Evolutionary conservation across 2,797 vertebrate genomes (phyloP).

Genomic region (Falco peregrinus): DNA sequence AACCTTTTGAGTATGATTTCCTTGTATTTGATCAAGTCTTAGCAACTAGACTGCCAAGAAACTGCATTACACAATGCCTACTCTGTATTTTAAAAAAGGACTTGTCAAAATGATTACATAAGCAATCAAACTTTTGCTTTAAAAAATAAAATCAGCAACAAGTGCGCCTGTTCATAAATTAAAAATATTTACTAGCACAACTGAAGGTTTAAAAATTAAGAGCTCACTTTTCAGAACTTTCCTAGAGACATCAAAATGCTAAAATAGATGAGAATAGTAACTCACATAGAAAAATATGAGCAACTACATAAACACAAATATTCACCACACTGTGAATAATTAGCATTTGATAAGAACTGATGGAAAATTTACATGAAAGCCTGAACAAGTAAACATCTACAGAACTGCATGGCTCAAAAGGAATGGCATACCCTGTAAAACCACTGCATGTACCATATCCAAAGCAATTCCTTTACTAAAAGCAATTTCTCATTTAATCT

Average conservation of each 20-base stretch:
- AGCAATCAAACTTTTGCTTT: neutral
- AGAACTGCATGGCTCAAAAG: neutral
- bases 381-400: neutral
- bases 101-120: neutral
- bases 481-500: neutral
- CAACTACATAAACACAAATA: neutral
- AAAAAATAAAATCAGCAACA: neutral
- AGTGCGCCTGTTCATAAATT: neutral
- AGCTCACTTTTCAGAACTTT: neutral
- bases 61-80: neutral
- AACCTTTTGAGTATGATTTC: neutral
- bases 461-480: neutral
- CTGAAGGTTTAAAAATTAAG: neutral
- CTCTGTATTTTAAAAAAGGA: neutral
- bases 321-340: neutral
- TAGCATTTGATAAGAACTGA: neutral
- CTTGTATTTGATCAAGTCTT: neutral
- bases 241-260: neutral
- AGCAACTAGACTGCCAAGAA: neutral
- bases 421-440: neutral
- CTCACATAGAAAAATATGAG: neutral
- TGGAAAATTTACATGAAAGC: neutral
- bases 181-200: neutral
- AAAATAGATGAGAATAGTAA: neutral
- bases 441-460: neutral